Percentiles rank a stretch among this genome's conserved stretches.
Conservation (phyloP, 2,113 vertebrate species). For the Alectura lathami region DNA sequence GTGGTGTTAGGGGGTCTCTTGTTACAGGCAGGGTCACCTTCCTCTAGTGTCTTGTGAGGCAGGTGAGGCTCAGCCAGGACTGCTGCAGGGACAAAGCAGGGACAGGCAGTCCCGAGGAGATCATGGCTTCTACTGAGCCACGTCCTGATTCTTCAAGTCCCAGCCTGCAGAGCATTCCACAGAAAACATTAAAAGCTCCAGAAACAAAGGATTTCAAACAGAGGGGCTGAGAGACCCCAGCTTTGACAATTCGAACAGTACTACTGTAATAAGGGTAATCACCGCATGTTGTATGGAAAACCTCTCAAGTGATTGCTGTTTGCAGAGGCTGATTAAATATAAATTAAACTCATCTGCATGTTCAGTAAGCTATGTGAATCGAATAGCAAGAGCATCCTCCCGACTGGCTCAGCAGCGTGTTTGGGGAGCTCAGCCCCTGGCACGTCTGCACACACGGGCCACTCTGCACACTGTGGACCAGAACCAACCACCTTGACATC, state of each 20-base stretch:
- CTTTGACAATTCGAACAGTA: background rate
- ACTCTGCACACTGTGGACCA: accelerated
- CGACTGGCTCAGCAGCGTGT: accelerated
- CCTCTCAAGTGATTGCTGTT: slow-evolving; percentile 70
- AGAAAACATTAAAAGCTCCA: background rate
- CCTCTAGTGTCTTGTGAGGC: background rate
- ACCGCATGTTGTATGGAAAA: slow-evolving; percentile 31
- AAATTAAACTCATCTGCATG: slow-evolving; percentile 67
- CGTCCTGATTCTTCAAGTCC: background rate
- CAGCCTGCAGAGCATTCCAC: background rate
- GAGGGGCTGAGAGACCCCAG: background rate
- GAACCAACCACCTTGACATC: background rate
- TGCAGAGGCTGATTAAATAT: slow-evolving; percentile 68
- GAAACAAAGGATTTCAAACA: background rate
- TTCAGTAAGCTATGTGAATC: slow-evolving; percentile 9
- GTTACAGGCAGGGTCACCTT: background rate
- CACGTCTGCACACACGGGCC: background rate
- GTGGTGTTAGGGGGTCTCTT: background rate
- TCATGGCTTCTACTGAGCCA: background rate
- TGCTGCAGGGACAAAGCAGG: background rate
- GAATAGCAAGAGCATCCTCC: slow-evolving; percentile 39
- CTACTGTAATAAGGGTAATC: slow-evolving; percentile 34
- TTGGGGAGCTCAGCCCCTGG: background rate
- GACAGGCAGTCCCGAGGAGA: background rate
- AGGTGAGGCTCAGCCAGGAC: background rate